Percentiles rank a stretch among this genome's conserved stretches.
phyloP scores from a whole-genome alignment of 1,140 invertebrate species.

The Hypothenemus hampei region DNA sequence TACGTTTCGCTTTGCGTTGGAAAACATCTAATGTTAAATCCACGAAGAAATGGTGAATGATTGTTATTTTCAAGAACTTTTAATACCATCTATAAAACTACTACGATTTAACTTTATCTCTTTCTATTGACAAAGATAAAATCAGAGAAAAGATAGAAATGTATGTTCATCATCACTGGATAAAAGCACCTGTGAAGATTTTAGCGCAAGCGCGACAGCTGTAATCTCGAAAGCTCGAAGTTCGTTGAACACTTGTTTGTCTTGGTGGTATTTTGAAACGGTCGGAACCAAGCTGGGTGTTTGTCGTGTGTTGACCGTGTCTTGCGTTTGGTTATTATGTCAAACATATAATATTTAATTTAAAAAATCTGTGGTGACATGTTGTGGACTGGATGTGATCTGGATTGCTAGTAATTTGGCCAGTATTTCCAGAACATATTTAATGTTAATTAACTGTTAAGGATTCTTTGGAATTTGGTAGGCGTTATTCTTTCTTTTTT shows the following conservation, averaged over 20 bases:
- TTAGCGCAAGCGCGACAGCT: constrained; percentile 18
- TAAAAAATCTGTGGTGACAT: constrained; percentile 9
- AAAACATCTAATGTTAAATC: too few relatives aligned
- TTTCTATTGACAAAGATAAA: too few relatives aligned
- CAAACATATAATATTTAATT: background rate
- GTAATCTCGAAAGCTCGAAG: constrained; percentile 6
- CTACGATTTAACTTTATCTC: too few relatives aligned
- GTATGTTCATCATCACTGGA: too few relatives aligned
- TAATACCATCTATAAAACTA: too few relatives aligned
- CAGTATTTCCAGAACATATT: background rate
- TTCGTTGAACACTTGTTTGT: constrained; percentile 33
- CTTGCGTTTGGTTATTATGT: background rate
- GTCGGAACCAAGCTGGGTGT: constrained; percentile 21
- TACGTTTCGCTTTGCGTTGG: too few relatives aligned
- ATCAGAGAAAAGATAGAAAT: too few relatives aligned
- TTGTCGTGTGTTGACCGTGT: background rate
- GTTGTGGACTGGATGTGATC: background rate
- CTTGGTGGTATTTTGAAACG: constrained; percentile 14
- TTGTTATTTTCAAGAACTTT: too few relatives aligned
- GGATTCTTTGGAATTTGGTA: constrained; percentile 36
- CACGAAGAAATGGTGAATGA: too few relatives aligned
- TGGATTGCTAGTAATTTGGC: background rate
- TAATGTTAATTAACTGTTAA: background rate
- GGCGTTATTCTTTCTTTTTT: constrained; percentile 26
- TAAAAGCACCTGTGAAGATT: constrained; percentile 30